These are phyloP conservation scores for Synchiropus splendidus DNA, from an alignment of 2,113 vertebrate species.

Conservation along the genomic window DNA sequence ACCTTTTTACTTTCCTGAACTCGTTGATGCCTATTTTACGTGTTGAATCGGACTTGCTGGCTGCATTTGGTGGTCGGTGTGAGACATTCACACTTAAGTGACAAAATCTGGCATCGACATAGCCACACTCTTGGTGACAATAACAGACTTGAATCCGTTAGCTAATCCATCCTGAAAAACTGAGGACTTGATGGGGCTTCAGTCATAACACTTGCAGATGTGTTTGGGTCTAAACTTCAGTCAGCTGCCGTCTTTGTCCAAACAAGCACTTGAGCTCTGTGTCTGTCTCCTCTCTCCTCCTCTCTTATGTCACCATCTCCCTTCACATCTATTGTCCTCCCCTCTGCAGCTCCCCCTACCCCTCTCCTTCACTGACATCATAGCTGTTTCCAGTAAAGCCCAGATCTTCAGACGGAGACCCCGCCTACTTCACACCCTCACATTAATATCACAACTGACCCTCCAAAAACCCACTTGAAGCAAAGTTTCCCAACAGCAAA, in stretches of 20 bases:
- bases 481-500: conserved; percentile 9
- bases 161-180: no score
- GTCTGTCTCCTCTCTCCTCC: conserved; percentile 13
- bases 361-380: conserved; percentile 52
- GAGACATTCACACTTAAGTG: no score
- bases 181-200: no score
- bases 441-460: conserved; percentile 19
- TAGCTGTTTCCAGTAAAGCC: conserved; percentile 62
- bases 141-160: no score
- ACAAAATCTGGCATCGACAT: no score
- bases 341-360: conserved; percentile 9
- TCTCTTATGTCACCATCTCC: conserved; percentile 48
- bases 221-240: no score
- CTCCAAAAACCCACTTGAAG: conserved; percentile 12
- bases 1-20: no score
- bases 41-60: no score
- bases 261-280: conserved; percentile 29
- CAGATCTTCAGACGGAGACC: conserved; percentile 21
- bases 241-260: conserved; percentile 40
- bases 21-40: no score
- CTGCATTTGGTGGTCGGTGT: no score
- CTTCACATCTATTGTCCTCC: conserved; percentile 48
- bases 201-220: no score
- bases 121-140: no score
- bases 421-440: conserved; percentile 18